Evolutionary conservation across 2,888 invertebrate species (phyloP), one percentile per base, ranked within the genome.

Genomic region (Xestia sexstrigata): DNA sequence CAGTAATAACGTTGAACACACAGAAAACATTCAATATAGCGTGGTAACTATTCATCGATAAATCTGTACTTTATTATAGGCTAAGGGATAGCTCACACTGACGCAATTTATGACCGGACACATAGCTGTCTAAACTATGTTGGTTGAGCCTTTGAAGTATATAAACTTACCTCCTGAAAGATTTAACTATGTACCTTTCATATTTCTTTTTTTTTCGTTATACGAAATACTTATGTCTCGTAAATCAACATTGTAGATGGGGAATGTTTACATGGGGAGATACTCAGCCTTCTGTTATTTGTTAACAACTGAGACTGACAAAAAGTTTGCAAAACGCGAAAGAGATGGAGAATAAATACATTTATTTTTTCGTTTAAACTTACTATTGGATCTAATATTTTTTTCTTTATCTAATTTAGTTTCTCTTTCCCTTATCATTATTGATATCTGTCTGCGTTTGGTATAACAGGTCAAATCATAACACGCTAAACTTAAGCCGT

Each of bases 31-130:
- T 13, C 58, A 20, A 42, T 60, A 60, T 42, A 62, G 23, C 6
- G n/a, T 3, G 11, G 13, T 35, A 63, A 60, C 66, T 35, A 39
- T 52, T 52, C 76, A 47, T 52, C 47, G 52, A 70, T 74, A 47
- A 39, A 60, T 66, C 17, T 62, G 55, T 68, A 23, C 66, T 69
- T 62, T 35, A n/a, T n/a, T 15, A 52, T 49, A 45, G n/a, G 11
- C 8, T 52, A 45, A 74, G 69, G 74, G n/a, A 1, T 2, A 13
- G 17, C 4, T 1, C 47, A 75, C 76, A 65, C 47, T 35, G 17
- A 20, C 8, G 8, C 45, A 47, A 23, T 58, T 26, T 45, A 13
- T 63, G 5, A 39, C 23, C 13, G 35, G 23, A 23, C 35, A 13
- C 35, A 23, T 13, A 63, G 11, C 23, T 26, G 13, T 39, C 23